Evolutionary conservation across 1,140 invertebrate genomes (phyloP), one percentile per base, ranked within the genome.

Genomic region (Schlechtendalia chinensis): DNA sequence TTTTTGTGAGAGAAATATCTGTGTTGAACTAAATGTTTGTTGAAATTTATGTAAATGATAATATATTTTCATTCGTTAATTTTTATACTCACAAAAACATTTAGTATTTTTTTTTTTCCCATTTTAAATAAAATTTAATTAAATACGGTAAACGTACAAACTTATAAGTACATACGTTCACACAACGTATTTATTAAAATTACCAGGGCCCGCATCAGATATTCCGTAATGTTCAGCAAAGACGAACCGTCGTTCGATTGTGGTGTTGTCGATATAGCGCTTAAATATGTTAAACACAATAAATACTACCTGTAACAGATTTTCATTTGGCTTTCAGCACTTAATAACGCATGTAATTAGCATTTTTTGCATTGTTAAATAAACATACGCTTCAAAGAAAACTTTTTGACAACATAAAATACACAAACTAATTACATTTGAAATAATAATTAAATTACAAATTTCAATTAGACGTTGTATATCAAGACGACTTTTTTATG

Each of bases 291-390:
- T 77, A 61, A 77, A 77, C 32, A 77, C 74, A 61, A 77, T 29
- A 47, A 77, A 77, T 59, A 77, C 32, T 56, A 19, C 74, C 74
- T 77, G 74, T 59, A 77, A 77, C 74, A 77, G 56, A 77, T 77
- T 77, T 77, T 47, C 74, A 77, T 77, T 77, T 77, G 74, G 74
- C 74, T 77, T 77, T 59, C 74, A 19, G 56, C 74, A 77, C 74
- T 77, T 61, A 58, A 50, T 47, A n/a, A 19, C 47, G 67, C 67
- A 71, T 71, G 45, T 71, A 71, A 50, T 71, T 71, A 71, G 67
- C 67, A 71, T 27, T 50, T 50, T n/a, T 17, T 17, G 12, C 10
- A 47, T 71, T 71, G 67, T 45, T 71, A 71, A 50, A 53, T 53
- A 71, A 71, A 71, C 67, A 71, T 50, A 47, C 67, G 22, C 24